Percentiles rank a stretch among this genome's conserved stretches.
These are phyloP conservation scores for Calliopum simillimum DNA, from an alignment of 2,888 invertebrate genomes.

Conservation along the genomic window DNA sequence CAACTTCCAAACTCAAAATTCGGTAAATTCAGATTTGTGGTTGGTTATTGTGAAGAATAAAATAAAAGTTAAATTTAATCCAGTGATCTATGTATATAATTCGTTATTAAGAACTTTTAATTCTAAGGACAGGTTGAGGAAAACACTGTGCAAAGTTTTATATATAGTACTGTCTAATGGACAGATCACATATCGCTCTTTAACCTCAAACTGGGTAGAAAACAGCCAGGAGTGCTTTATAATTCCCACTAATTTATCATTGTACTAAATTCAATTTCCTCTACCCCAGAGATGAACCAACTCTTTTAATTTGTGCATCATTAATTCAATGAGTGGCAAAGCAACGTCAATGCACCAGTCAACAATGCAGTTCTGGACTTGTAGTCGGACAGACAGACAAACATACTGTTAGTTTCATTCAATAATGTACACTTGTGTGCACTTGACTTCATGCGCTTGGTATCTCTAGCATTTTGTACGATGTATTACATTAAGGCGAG, in stretches of 20 bases:
- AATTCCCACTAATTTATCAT: conserved; percentile 4
- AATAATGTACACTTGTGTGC: conserved; percentile 29
- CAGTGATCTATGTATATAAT: too few relatives aligned
- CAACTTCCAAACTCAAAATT: too few relatives aligned
- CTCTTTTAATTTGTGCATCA: conserved; percentile 10
- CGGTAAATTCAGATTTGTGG: too few relatives aligned
- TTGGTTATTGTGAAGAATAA: too few relatives aligned
- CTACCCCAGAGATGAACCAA: background rate
- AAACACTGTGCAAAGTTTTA: too few relatives aligned
- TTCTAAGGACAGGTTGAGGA: too few relatives aligned
- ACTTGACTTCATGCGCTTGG: conserved; percentile 5
- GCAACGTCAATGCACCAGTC: conserved; percentile 6
- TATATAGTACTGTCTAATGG: too few relatives aligned
- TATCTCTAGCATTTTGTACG: background rate
- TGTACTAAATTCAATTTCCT: too few relatives aligned
- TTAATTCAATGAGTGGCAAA: background rate
- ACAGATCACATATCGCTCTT: conserved; percentile 21
- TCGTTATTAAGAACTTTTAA: too few relatives aligned
- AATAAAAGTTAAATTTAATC: too few relatives aligned
- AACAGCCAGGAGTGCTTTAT: background rate
- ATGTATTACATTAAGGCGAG: conserved; percentile 11
- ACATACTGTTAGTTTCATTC: conserved; percentile 12
- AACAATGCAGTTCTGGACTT: conserved; percentile 5
- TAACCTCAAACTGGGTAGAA: conserved; percentile 1
- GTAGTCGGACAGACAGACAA: background rate